Percentiles rank a stretch among this genome's conserved stretches.
These are phyloP conservation scores for Pitangus sulphuratus DNA, from an alignment of 2,797 vertebrate species.

Conservation along the genomic window DNA sequence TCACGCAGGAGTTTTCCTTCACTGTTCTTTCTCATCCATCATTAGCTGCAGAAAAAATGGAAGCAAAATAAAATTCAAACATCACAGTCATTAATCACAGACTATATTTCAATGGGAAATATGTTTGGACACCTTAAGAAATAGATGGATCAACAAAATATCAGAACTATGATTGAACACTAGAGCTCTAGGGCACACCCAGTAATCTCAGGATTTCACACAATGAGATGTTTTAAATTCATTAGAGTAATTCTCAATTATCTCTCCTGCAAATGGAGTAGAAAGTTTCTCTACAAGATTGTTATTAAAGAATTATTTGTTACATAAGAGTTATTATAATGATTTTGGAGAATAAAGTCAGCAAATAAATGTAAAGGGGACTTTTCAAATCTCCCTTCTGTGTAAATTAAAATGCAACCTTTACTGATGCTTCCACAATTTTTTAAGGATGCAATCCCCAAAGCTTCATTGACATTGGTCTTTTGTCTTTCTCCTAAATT, in stretches of 20 bases:
- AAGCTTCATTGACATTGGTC: background rate
- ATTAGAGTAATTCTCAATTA: background rate
- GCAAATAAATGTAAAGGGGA: background rate
- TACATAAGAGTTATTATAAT: background rate
- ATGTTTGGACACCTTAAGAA: background rate
- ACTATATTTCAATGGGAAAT: background rate
- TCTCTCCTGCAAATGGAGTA: background rate
- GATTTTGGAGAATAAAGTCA: background rate
- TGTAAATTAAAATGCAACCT: background rate
- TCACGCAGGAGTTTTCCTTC: background rate
- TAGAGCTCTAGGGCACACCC: rapidly evolving
- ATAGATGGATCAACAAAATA: background rate
- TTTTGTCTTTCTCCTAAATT: background rate
- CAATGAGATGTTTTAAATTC: background rate
- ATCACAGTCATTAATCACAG: background rate
- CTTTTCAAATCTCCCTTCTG: background rate
- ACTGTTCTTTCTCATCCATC: background rate
- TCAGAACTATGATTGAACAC: background rate
- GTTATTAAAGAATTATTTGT: background rate
- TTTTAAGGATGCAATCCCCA: background rate
- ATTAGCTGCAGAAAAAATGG: background rate
- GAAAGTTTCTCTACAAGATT: background rate
- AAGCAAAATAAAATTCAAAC: background rate
- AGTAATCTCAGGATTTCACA: background rate
- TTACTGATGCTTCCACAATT: background rate